Evolutionary conservation across 2,888 invertebrate species (phyloP).

Genomic region (Hirtodrosophila duncani): DNA sequence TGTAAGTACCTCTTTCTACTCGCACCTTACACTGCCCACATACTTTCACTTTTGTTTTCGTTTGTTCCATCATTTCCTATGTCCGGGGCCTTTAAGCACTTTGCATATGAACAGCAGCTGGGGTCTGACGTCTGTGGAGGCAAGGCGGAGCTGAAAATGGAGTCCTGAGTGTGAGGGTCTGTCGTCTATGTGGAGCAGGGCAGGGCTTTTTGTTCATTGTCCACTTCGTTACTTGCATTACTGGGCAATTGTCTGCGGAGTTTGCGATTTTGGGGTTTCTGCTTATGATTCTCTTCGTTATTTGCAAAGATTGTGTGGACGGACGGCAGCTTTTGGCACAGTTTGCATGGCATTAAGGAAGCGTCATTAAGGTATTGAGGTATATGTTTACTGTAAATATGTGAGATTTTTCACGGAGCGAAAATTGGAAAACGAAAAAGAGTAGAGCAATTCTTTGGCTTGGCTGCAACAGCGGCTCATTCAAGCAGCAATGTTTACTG

Average conservation of each 20-base stretch:
- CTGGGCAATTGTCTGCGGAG: conserved; percentile 33
- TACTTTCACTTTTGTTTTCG: conserved; percentile 70
- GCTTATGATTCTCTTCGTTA: conserved; percentile 9
- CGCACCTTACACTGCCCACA: conserved; percentile 14
- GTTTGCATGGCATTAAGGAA: too few species aligned
- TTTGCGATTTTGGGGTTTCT: conserved; percentile 35
- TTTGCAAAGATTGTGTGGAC: conserved; percentile 4
- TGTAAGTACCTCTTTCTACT: conserved; percentile 7
- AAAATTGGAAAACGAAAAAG: too few species aligned
- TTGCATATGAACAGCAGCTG: conserved; percentile 36
- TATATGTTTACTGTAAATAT: too few species aligned
- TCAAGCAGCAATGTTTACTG: too few species aligned
- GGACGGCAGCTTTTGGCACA: too few species aligned
- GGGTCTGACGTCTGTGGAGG: conserved; percentile 1
- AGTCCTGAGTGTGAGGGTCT: conserved; percentile 5
- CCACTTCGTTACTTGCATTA: conserved; percentile 70
- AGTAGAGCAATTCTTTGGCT: too few species aligned
- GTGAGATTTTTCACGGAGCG: too few species aligned
- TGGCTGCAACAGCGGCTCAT: too few species aligned
- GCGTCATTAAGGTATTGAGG: too few species aligned
- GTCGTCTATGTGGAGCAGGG: too few species aligned
- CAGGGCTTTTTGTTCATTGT: conserved; percentile 46
- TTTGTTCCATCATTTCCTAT: too few species aligned
- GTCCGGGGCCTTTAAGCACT: conserved; percentile 19
- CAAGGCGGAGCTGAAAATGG: background rate